These are phyloP conservation scores for Globicephala melas DNA, from an alignment of 2,113 vertebrate species.

Conservation along the genomic window DNA sequence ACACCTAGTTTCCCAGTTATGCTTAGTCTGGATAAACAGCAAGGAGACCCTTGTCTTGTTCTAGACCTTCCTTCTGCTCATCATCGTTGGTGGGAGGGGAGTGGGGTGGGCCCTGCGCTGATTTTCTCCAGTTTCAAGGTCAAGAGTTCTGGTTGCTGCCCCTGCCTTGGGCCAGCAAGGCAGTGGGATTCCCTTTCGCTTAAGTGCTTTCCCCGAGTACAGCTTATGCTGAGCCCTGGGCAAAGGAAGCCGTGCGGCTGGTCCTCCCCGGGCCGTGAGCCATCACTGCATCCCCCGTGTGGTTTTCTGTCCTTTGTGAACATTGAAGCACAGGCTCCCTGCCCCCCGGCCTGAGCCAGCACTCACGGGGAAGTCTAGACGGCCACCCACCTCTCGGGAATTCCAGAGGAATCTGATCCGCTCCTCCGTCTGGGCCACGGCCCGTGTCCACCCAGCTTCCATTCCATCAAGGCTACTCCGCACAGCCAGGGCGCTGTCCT, in stretches of 20 bases:
- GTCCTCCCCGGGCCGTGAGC: background rate
- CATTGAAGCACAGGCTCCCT: background rate
- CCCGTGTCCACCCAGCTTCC: background rate
- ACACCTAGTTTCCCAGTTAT: background rate
- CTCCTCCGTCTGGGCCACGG: background rate
- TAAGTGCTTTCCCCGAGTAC: slow-evolving; percentile 60
- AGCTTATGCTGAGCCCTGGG: background rate
- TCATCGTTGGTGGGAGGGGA: background rate
- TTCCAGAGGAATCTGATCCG: background rate
- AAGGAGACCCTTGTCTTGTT: background rate
- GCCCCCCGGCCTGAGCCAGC: background rate
- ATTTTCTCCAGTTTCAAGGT: slow-evolving; percentile 50
- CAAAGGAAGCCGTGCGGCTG: background rate
- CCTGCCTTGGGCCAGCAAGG: slow-evolving; percentile 35
- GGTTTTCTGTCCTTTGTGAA: slow-evolving; percentile 49
- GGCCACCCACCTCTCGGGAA: background rate
- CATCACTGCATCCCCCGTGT: background rate
- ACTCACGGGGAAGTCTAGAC: rapidly evolving
- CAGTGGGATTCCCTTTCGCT: slow-evolving; percentile 63
- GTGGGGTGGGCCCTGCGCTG: background rate
- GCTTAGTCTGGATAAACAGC: background rate
- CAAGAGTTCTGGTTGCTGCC: background rate
- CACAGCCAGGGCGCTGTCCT: background rate
- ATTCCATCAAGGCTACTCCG: background rate
- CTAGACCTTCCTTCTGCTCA: background rate